A percentile compares a stretch with the other conserved stretches of the same genome.
These are phyloP conservation scores for Acrocephalus arundinaceus DNA, from an alignment of 2,113 vertebrate genomes.

Conservation along the genomic window DNA sequence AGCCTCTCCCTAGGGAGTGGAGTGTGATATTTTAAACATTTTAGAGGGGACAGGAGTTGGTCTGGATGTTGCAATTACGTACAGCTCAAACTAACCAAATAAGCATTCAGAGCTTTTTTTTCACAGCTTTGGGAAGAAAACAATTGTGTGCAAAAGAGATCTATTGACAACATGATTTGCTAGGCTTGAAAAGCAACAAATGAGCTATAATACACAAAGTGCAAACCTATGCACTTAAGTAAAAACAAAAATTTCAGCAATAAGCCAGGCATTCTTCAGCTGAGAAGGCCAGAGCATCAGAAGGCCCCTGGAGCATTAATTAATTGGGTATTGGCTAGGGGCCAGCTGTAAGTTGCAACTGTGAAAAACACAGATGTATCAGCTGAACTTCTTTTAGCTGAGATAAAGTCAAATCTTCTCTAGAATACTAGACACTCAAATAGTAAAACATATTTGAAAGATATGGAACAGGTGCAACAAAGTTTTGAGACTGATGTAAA, in stretches of 20 bases:
- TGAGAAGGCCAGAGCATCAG: not conserved
- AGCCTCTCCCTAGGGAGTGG: not conserved
- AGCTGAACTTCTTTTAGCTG: not conserved
- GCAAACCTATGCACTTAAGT: not conserved
- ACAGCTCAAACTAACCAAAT: not conserved
- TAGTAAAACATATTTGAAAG: not conserved
- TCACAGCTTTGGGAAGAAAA: not conserved
- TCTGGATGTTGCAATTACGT: not conserved
- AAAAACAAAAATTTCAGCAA: not conserved
- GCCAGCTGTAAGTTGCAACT: not conserved
- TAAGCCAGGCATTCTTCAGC: not conserved
- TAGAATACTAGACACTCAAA: not conserved
- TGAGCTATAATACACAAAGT: not conserved
- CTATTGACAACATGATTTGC: not conserved
- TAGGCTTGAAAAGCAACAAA: not conserved
- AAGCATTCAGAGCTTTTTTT: not conserved
- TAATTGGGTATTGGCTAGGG: not conserved
- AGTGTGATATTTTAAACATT: not conserved
- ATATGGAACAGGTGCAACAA: not conserved
- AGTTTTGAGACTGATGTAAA: not conserved
- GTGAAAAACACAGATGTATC: not conserved
- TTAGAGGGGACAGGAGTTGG: accelerated
- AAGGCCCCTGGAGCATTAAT: not conserved
- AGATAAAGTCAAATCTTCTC: not conserved
- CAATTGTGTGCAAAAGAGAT: not conserved